Evolutionary conservation across 1,140 invertebrate genomes (phyloP).

Genomic region (Camponotus vicinus): DNA sequence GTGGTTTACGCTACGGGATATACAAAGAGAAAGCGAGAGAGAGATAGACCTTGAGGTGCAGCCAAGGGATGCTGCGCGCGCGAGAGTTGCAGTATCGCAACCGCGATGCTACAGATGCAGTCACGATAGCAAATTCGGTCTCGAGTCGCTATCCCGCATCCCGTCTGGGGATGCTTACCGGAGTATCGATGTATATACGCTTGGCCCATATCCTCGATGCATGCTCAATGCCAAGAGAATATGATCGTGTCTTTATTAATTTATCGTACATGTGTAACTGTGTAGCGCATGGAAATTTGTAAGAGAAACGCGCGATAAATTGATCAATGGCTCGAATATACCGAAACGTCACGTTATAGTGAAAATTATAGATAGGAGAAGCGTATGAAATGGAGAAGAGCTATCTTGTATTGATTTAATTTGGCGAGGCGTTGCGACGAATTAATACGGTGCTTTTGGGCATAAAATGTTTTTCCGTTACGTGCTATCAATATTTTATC

Average conservation of each 20-base stretch:
- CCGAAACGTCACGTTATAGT: no score
- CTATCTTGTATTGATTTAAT: background rate
- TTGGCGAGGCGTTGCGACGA: background rate
- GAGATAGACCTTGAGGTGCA: constrained; percentile 20
- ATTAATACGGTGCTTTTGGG: background rate
- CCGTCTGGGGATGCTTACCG: constrained; percentile 22
- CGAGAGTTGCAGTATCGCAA: constrained; percentile 32
- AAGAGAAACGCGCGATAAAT: background rate
- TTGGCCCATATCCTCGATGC: background rate
- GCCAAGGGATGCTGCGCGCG: background rate
- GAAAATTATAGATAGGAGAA: no score
- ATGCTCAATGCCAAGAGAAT: background rate
- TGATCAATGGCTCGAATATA: background rate
- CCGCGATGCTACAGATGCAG: constrained; percentile 10
- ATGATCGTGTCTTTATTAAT: constrained; percentile 16
- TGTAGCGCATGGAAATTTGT: background rate
- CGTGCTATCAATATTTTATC: constrained; percentile 30
- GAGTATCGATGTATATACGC: constrained; percentile 30
- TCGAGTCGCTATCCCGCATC: background rate
- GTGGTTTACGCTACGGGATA: constrained; percentile 66
- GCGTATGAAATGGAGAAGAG: background rate
- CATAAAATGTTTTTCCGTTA: constrained; percentile 35
- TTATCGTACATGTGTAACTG: background rate
- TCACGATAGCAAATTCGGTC: constrained; percentile 15
- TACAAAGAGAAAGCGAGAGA: constrained; percentile 38